phyloP scores from a whole-genome alignment of 1,140 invertebrate genomes.

The Micrasema minimum region DNA sequence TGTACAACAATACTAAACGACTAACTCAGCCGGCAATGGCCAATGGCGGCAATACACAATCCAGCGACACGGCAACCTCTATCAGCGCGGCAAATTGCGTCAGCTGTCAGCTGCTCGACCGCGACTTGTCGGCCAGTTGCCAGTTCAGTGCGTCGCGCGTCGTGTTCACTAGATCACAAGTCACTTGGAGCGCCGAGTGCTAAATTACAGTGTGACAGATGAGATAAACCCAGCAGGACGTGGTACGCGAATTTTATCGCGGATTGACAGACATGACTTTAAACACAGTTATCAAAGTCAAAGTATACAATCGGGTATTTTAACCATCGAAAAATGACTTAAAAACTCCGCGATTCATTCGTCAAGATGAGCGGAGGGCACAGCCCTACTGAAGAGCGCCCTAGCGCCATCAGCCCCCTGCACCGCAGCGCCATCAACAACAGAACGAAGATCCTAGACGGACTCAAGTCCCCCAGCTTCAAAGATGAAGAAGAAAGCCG shows the following conservation, averaged over 20 bases:
- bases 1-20: too few relatives aligned
- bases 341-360: neutral
- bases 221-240: slow-evolving; percentile 1
- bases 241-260: slow-evolving; percentile 1
- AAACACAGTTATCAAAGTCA: too few relatives aligned
- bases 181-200: too few relatives aligned
- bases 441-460: slow-evolving; percentile 58
- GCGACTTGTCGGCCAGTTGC: too few relatives aligned
- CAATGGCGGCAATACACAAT: too few relatives aligned
- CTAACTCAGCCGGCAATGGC: too few relatives aligned
- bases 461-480: slow-evolving; percentile 56
- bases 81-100: neutral
- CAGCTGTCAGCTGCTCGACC: slow-evolving; percentile 8
- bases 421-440: slow-evolving; percentile 55
- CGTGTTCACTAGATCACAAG: neutral
- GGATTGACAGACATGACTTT: too few relatives aligned
- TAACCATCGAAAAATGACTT: slow-evolving; percentile 25
- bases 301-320: too few relatives aligned
- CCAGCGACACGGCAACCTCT: neutral
- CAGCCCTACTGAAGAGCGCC: slow-evolving; percentile 33
- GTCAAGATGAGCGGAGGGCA: neutral
- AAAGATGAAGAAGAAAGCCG: slow-evolving; percentile 58
- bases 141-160: too few relatives aligned
- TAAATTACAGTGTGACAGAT: neutral
- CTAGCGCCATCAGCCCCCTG: slow-evolving; percentile 39